Evolutionary conservation across 2,888 invertebrate genomes (phyloP).

Genomic region (Portevinia maculata): DNA sequence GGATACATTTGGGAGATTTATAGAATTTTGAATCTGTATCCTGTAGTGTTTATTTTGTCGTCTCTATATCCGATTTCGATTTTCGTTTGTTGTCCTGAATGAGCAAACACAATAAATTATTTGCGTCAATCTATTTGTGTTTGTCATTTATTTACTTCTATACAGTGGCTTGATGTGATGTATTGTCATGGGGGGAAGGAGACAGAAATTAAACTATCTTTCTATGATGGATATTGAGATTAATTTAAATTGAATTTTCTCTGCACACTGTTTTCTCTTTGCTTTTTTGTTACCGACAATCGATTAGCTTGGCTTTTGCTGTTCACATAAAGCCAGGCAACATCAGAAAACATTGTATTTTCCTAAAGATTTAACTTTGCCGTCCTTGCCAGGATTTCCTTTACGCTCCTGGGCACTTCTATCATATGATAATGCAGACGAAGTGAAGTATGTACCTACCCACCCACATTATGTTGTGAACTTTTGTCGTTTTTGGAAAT

Average conservation of each 20-base stretch:
- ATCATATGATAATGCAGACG: not conserved
- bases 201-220: not conserved
- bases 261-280: not conserved
- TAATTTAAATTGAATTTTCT: constrained; percentile 66
- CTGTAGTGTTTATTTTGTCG: constrained; percentile 26
- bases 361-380: not conserved
- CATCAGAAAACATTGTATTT: not conserved
- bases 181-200: not conserved
- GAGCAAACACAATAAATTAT: constrained; percentile 60
- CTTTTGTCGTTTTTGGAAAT: constrained; percentile 16
- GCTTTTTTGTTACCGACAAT: not conserved
- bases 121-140: constrained; percentile 8
- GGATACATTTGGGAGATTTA: constrained; percentile 70
- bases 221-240: constrained; percentile 42
- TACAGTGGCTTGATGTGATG: not conserved
- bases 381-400: not conserved
- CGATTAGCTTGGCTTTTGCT: not conserved
- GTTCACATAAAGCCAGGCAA: not conserved
- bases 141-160: constrained; percentile 37
- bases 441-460: not conserved
- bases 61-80: constrained; percentile 52
- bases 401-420: not conserved
- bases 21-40: constrained; percentile 63
- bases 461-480: no score
- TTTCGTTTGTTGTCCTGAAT: constrained; percentile 42